Percentiles rank a stretch among this genome's conserved stretches.
Evolutionary conservation across 2,113 vertebrate species (phyloP).

Genomic region (Tylochromis polylepis): DNA sequence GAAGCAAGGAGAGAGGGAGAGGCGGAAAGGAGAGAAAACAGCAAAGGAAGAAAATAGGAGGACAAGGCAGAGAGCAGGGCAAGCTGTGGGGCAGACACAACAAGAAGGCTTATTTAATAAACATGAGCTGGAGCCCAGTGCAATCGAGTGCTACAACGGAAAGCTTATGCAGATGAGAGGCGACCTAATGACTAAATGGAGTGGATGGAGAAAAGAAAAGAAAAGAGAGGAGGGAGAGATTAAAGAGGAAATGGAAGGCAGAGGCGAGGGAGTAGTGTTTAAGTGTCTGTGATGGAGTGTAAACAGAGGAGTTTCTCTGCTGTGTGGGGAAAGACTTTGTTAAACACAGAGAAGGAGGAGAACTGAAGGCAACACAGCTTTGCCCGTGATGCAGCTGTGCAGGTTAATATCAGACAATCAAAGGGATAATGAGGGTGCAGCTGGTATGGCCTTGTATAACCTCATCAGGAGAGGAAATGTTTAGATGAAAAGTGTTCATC

Average conservation of each 20-base stretch:
- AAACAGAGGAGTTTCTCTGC: slow-evolving; percentile 63
- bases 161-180: slow-evolving; percentile 72
- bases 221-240: slow-evolving; percentile 62
- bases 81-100: slow-evolving; percentile 64
- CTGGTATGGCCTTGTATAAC: not conserved
- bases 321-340: slow-evolving; percentile 46
- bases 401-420: slow-evolving; percentile 15
- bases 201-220: slow-evolving; percentile 63
- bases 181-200: slow-evolving; percentile 72
- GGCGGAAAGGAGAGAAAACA: slow-evolving; percentile 21
- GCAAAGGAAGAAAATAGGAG: slow-evolving; percentile 39
- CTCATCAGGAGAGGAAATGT: not conserved
- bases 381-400: slow-evolving; percentile 25
- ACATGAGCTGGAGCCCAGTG: slow-evolving; percentile 69
- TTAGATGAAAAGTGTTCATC: not conserved
- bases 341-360: slow-evolving; percentile 43
- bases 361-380: slow-evolving; percentile 7
- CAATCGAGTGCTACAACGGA: slow-evolving; percentile 60
- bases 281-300: slow-evolving; percentile 69
- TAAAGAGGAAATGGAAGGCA: slow-evolving; percentile 58
- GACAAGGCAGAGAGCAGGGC: slow-evolving; percentile 50
- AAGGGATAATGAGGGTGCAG: not conserved
- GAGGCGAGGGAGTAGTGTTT: slow-evolving; percentile 60
- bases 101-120: slow-evolving; percentile 72
- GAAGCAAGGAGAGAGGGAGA: slow-evolving; percentile 19